phyloP scores from a whole-genome alignment of 2,797 vertebrate genomes.

The Kryptopterus vitreolus region DNA sequence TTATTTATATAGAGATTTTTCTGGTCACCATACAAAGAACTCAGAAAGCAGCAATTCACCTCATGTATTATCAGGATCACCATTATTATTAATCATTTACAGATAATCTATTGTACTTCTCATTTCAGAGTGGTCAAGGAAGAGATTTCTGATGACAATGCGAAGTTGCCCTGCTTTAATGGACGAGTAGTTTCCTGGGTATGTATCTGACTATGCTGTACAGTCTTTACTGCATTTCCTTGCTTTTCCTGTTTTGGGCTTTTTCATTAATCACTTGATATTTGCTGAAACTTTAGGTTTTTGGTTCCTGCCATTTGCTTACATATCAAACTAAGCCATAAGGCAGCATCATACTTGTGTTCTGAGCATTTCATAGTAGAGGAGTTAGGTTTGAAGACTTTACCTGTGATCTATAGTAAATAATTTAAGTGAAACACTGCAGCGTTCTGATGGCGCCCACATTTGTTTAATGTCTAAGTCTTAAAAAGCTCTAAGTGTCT shows the following conservation, averaged over 20 bases:
- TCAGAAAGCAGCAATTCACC: neutral
- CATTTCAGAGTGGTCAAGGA: conserved; percentile 77
- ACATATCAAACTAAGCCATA: neutral
- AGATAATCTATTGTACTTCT: neutral
- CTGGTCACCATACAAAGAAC: neutral
- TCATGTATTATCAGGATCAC: neutral
- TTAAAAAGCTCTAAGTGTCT: conserved; percentile 33
- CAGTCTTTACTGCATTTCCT: neutral
- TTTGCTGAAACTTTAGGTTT: neutral
- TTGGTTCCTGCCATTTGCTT: neutral
- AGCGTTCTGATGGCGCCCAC: neutral
- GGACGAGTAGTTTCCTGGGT: conserved; percentile 94
- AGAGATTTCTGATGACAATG: conserved; percentile 84
- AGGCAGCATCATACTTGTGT: neutral
- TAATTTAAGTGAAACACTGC: too few relatives aligned
- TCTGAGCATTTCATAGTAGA: neutral
- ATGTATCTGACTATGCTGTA: conserved; percentile 51
- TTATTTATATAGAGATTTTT: neutral
- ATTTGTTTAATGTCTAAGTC: conserved; percentile 37
- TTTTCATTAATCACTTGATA: neutral
- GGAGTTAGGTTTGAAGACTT: neutral
- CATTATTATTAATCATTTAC: neutral
- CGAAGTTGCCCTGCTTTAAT: conserved; percentile 88
- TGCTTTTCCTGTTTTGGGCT: neutral
- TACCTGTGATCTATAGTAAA: neutral